Percentiles rank a stretch among this genome's conserved stretches.
Conservation (phyloP, 2,113 vertebrate genomes). For the Hippocampus comes region DNA sequence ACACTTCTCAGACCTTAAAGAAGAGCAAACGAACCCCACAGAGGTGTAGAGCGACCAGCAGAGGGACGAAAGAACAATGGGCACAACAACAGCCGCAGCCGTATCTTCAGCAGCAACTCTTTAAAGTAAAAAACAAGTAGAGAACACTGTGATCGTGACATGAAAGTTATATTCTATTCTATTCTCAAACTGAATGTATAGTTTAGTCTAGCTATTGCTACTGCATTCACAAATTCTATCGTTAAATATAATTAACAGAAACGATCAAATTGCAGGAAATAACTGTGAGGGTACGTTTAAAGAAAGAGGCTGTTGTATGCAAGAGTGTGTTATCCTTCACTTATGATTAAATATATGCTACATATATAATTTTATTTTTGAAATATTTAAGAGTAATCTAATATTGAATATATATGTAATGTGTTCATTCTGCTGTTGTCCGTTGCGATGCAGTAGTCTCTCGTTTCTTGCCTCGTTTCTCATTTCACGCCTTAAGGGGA, state of each 20-base stretch:
- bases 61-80: not conserved
- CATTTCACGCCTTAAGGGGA: constrained; percentile 54
- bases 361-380: not conserved
- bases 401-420: not conserved
- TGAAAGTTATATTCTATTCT: no score
- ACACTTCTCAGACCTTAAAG: not conserved
- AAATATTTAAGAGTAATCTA: not conserved
- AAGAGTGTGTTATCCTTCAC: not conserved
- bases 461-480: constrained; percentile 30
- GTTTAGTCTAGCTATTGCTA: not conserved
- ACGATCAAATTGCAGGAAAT: not conserved
- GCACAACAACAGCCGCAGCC: no score
- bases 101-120: not conserved
- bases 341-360: not conserved
- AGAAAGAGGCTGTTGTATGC: not conserved
- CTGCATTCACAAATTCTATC: not conserved
- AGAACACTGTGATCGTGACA: no score
- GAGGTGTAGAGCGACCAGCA: no score
- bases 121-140: not conserved
- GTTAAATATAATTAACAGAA: not conserved
- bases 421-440: constrained; percentile 2
- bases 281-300: not conserved
- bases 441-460: constrained; percentile 30
- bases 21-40: not conserved
- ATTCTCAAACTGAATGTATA: not conserved